Percentiles rank a stretch among this genome's conserved stretches.
Evolutionary conservation across 1,140 invertebrate species (phyloP).

Genomic region (Zaprionus inermis): DNA sequence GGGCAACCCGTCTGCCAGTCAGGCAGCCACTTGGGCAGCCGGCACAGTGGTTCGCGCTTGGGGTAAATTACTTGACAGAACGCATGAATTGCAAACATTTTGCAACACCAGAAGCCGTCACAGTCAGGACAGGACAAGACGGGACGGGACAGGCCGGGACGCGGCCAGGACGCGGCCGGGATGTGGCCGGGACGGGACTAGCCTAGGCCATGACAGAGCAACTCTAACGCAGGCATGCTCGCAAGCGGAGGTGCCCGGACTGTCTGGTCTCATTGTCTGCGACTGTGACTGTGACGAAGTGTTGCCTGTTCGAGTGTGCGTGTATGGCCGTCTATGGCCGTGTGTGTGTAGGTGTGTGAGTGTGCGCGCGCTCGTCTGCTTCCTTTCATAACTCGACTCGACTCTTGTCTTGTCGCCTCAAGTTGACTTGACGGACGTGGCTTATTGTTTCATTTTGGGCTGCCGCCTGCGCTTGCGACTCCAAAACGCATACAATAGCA

Average conservation of each 20-base stretch:
- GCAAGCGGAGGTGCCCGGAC: slow-evolving; percentile 42
- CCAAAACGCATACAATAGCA: slow-evolving; percentile 78
- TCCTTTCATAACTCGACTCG: slow-evolving; percentile 33
- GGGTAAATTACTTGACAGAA: slow-evolving; percentile 67
- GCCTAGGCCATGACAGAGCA: slow-evolving; percentile 39
- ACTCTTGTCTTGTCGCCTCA: slow-evolving; percentile 76
- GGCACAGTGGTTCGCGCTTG: slow-evolving; percentile 40
- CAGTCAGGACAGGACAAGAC: slow-evolving; percentile 34
- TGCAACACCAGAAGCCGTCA: slow-evolving; percentile 52
- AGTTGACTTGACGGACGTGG: slow-evolving; percentile 78
- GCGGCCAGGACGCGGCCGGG: background rate
- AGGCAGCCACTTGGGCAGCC: slow-evolving; percentile 37
- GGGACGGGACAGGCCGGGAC: too few relatives aligned
- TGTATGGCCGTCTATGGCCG: slow-evolving; percentile 17
- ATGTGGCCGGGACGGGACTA: background rate
- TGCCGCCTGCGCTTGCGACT: slow-evolving; percentile 70
- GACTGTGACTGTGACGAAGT: slow-evolving; percentile 51
- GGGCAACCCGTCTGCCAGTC: too few relatives aligned
- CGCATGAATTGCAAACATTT: slow-evolving; percentile 63
- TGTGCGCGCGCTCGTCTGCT: background rate
- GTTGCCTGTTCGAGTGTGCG: slow-evolving; percentile 26
- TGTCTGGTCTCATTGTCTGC: slow-evolving; percentile 79
- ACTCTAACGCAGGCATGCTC: slow-evolving; percentile 27
- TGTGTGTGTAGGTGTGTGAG: slow-evolving; percentile 44
- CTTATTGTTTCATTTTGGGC: slow-evolving; percentile 80